phyloP scores from a whole-genome alignment of 1,140 invertebrate species.

The Pseudomyrmex sp. region DNA sequence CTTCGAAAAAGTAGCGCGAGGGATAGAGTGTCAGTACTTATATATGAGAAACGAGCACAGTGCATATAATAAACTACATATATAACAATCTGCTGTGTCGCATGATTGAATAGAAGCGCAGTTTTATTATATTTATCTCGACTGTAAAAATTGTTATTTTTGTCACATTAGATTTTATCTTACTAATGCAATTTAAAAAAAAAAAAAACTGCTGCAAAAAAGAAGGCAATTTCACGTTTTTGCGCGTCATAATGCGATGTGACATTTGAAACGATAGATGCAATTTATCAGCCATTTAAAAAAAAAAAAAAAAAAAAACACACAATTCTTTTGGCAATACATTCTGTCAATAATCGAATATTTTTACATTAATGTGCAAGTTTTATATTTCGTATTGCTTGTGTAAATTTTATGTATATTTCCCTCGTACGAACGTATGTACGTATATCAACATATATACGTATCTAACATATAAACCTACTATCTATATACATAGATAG shows the following conservation, averaged over 20 bases:
- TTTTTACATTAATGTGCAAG: background rate
- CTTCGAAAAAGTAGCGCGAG: background rate
- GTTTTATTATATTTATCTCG: slow-evolving; percentile 22
- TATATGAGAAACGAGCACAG: background rate
- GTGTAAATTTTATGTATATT: background rate
- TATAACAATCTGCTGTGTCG: background rate
- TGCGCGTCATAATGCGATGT: background rate
- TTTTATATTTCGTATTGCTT: background rate
- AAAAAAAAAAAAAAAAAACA: too few relatives aligned
- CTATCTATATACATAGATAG: background rate
- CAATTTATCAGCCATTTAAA: background rate
- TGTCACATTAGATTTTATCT: background rate
- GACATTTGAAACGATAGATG: background rate
- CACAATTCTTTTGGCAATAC: background rate
- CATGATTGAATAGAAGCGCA: background rate
- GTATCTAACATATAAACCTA: too few relatives aligned
- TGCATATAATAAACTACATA: background rate
- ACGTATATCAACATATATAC: too few relatives aligned
- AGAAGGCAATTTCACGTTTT: background rate
- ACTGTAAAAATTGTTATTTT: background rate
- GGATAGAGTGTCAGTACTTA: too few relatives aligned
- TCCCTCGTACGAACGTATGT: background rate
- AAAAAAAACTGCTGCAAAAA: background rate
- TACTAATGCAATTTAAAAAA: background rate
- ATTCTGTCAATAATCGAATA: background rate